Percentiles rank a stretch among this genome's conserved stretches.
phyloP scores from a whole-genome alignment of 1,140 invertebrate species.

The Lerema accius region DNA sequence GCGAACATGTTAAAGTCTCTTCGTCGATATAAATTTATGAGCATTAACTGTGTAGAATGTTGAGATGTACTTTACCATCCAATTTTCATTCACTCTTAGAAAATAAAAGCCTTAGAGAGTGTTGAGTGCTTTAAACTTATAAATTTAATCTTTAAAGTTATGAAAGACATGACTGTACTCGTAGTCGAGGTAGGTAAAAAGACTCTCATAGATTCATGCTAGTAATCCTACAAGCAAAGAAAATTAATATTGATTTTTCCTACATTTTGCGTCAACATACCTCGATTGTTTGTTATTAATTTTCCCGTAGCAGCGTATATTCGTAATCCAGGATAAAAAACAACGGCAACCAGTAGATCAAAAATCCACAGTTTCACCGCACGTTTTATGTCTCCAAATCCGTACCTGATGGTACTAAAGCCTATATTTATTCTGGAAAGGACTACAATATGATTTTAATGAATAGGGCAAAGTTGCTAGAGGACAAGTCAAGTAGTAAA shows the following conservation, averaged over 20 bases:
- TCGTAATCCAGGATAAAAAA: conserved; percentile 74
- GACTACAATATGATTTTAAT: too few species aligned
- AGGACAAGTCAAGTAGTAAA: too few species aligned
- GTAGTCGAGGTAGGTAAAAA: too few species aligned
- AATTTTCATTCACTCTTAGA: conserved; percentile 9
- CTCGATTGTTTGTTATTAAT: conserved; percentile 47
- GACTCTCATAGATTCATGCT: too few species aligned
- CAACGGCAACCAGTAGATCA: conserved; percentile 73
- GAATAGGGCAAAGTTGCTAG: too few species aligned
- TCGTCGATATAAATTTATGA: too few species aligned
- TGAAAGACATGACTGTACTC: too few species aligned
- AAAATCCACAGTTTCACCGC: conserved; percentile 77
- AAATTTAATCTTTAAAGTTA: too few species aligned
- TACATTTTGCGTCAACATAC: conserved; percentile 35
- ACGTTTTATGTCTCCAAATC: conserved; percentile 77
- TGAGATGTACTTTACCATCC: conserved; percentile 2
- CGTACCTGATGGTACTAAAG: conserved; percentile 70
- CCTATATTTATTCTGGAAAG: conserved; percentile 80
- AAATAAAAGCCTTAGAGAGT: too few species aligned
- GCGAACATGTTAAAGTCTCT: not conserved
- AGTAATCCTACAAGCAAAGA: too few species aligned
- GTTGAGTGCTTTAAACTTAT: too few species aligned
- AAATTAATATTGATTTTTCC: not conserved
- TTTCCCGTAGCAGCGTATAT: conserved; percentile 65
- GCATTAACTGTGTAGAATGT: too few species aligned